Evolutionary conservation across 1,140 invertebrate species (phyloP), one percentile per base, ranked within the genome.

Genomic region (Pectinophora gossypiella): DNA sequence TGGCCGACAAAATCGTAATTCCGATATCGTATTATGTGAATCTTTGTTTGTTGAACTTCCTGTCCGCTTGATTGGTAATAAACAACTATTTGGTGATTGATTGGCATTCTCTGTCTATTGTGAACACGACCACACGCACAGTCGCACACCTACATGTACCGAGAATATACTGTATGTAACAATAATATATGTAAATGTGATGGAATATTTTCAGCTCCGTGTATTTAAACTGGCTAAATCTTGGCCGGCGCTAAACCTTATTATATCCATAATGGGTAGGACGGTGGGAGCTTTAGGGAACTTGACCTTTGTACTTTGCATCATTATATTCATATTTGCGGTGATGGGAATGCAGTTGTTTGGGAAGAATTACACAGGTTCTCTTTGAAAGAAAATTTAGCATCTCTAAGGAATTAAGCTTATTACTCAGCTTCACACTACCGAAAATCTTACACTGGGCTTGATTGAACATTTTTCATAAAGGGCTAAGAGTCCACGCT

Each of bases 181-280:
- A 53, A 38, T 56, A 54, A 68, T 74, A n/a, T 77, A 71, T 78
- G 74, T 76, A 72, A 72, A 65, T 81, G 63, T 76, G 56, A 65
- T 83, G 63, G 68, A 80, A 77, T 76, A 85, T 84, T 92, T 92
- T 72, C 91, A 99, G 97, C 91, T 99, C 61, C 93, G 98, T 91
- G 97, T 99, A 76, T 99, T 99, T 92, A 99, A 99, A 93, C 90
- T 99, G 85, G 98, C 98, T 59, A 99, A 99, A 90, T 99, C 97
- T 51, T 99, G 98, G 98, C 97, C 97, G 68, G 99, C 98, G 54
- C 90, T 99, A 78, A 99, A 99, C 90, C 93, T 99, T 89, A 92
- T 99, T 64, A 98, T 99, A 86, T 98, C 97, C 73, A 99, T 99
- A 81, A 99, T 99, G 94, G 98, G 97, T 71, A 94, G 97, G 89